These are phyloP conservation scores for Paguma larvata DNA, from an alignment of 2,797 vertebrate genomes.

Conservation along the genomic window DNA sequence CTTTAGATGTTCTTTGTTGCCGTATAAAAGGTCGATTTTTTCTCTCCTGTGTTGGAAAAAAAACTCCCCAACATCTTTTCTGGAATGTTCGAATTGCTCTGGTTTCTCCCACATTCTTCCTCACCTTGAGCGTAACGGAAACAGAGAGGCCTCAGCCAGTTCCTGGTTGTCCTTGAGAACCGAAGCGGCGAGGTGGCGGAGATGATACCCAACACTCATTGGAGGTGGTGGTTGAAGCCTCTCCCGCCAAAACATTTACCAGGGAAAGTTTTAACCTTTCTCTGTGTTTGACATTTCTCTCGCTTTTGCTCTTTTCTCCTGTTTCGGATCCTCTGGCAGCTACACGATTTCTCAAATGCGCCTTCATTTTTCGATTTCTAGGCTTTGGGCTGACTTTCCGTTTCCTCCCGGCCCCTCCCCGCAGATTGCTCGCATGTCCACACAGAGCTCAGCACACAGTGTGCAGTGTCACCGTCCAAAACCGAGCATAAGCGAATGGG, in stretches of 20 bases:
- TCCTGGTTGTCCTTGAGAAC: neutral
- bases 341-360: neutral
- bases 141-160: neutral
- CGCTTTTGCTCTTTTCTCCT: neutral
- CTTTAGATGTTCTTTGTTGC: neutral
- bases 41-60: neutral
- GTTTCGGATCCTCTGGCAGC: neutral
- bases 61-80: neutral
- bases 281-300: neutral
- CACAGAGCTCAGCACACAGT: rapidly evolving
- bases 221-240: rapidly evolving
- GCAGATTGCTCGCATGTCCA: rapidly evolving
- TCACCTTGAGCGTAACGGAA: neutral
- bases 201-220: rapidly evolving
- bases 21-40: neutral
- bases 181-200: neutral
- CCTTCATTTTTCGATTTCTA: neutral
- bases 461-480: rapidly evolving
- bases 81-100: neutral
- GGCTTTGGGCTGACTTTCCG: neutral
- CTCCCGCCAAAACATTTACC: rapidly evolving
- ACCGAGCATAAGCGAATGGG: rapidly evolving
- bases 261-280: neutral
- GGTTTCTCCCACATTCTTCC: neutral
- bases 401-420: neutral